Percentiles rank a stretch among this genome's conserved stretches.
These are phyloP conservation scores for Sarcoramphus papa DNA, from an alignment of 2,797 vertebrate genomes.

Conservation along the genomic window DNA sequence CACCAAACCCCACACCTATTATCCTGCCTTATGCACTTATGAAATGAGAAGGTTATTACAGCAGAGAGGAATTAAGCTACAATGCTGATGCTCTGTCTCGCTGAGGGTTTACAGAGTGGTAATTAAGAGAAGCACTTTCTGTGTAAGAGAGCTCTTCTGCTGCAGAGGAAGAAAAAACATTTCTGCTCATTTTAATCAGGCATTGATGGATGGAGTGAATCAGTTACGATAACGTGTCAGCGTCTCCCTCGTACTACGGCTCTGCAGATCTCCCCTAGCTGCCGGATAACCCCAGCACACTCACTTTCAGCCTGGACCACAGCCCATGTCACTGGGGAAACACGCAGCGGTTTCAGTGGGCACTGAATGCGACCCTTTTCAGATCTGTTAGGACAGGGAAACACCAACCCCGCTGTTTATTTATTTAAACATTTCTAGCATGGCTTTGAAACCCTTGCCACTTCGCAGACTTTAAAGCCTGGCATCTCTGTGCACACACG, in stretches of 20 bases:
- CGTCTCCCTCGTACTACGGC: rapidly evolving
- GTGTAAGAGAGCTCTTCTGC: conserved; percentile 14
- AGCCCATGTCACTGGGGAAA: not conserved
- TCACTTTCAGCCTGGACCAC: not conserved
- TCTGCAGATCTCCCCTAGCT: not conserved
- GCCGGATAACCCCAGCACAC: not conserved
- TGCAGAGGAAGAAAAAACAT: conserved; percentile 5
- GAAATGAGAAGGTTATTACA: not conserved
- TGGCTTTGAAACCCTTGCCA: not conserved
- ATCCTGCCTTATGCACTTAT: not conserved
- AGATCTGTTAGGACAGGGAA: not conserved
- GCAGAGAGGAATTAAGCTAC: not conserved
- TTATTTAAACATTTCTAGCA: not conserved
- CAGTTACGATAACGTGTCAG: not conserved
- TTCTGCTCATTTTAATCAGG: conserved; percentile 29
- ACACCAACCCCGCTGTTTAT: rapidly evolving
- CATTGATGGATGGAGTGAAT: not conserved
- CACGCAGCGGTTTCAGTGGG: rapidly evolving
- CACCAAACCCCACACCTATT: not conserved
- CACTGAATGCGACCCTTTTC: not conserved
- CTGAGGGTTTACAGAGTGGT: conserved; percentile 10
- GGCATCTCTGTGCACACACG: rapidly evolving
- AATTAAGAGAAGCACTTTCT: conserved; percentile 34
- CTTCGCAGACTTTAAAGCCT: rapidly evolving
- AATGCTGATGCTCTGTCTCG: not conserved